A percentile compares a stretch with the other conserved stretches of the same genome.
phyloP scores from a whole-genome alignment of 1,140 invertebrate genomes.

The Aricia agestis region DNA sequence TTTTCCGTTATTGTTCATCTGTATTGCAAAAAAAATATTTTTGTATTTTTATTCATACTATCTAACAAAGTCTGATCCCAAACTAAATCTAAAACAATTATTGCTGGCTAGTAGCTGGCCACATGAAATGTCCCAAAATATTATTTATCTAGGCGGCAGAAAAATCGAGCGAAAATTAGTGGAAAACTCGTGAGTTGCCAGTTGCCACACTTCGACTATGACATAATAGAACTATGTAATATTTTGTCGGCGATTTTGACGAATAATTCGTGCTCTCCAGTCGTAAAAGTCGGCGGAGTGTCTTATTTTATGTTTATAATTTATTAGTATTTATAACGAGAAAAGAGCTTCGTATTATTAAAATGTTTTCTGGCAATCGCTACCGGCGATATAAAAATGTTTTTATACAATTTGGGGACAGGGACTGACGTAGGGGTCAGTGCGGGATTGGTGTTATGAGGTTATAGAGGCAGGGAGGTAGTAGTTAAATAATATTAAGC shows the following conservation, averaged over 20 bases:
- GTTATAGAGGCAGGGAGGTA: neutral
- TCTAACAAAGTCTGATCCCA: no score
- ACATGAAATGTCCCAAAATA: no score
- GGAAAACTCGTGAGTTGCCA: no score
- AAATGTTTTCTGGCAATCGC: slow-evolving; percentile 5
- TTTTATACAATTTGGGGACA: neutral
- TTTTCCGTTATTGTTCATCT: no score
- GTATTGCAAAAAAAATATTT: no score
- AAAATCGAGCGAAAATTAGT: no score
- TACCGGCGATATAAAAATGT: neutral
- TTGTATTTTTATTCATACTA: no score
- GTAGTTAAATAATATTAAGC: no score
- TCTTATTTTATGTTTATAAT: slow-evolving; percentile 1
- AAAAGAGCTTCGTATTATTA: neutral
- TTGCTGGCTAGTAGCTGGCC: no score
- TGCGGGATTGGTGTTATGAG: neutral
- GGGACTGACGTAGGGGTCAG: neutral
- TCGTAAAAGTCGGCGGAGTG: slow-evolving; percentile 5
- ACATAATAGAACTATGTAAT: neutral
- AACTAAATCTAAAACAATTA: no score
- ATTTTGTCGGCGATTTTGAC: neutral
- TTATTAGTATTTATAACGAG: neutral
- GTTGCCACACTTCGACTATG: no score
- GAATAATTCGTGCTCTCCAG: neutral
- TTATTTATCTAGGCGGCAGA: no score